phyloP scores from a whole-genome alignment of 1,140 invertebrate species.

The Colletes latitarsis region DNA sequence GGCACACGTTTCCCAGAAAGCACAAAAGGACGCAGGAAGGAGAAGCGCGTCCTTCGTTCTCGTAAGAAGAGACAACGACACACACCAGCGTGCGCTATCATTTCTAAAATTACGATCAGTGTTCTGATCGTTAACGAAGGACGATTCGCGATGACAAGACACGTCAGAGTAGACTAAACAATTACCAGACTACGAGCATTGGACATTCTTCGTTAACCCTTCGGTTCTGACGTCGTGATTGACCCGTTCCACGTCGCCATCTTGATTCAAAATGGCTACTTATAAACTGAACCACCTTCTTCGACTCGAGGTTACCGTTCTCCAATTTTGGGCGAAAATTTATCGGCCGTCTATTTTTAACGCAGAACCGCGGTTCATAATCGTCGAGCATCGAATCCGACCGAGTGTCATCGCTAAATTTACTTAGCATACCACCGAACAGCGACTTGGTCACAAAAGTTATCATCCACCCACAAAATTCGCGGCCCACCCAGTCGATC shows the following conservation, averaged over 20 bases:
- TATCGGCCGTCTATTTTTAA: slow-evolving; percentile 20
- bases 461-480: slow-evolving; percentile 53
- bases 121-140: slow-evolving; percentile 55
- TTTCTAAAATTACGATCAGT: slow-evolving; percentile 60
- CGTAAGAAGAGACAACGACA: slow-evolving; percentile 45
- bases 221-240: no score
- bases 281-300: no score
- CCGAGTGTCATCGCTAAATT: slow-evolving; percentile 74
- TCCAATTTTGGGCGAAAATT: slow-evolving; percentile 9
- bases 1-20: slow-evolving; percentile 60
- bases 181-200: slow-evolving; percentile 9
- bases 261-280: no score
- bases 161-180: slow-evolving; percentile 1
- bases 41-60: slow-evolving; percentile 58
- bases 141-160: slow-evolving; percentile 6
- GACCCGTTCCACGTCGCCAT: no score
- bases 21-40: slow-evolving; percentile 62
- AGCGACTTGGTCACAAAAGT: slow-evolving; percentile 33
- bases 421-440: slow-evolving; percentile 48
- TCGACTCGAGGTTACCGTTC: not conserved
- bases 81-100: slow-evolving; percentile 34
- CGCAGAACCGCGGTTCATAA: slow-evolving; percentile 33
- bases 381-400: slow-evolving; percentile 23
- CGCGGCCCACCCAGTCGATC: slow-evolving; percentile 44
- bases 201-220: no score